phyloP scores from a whole-genome alignment of 2,888 invertebrate species.

The Panzeria rudis region DNA sequence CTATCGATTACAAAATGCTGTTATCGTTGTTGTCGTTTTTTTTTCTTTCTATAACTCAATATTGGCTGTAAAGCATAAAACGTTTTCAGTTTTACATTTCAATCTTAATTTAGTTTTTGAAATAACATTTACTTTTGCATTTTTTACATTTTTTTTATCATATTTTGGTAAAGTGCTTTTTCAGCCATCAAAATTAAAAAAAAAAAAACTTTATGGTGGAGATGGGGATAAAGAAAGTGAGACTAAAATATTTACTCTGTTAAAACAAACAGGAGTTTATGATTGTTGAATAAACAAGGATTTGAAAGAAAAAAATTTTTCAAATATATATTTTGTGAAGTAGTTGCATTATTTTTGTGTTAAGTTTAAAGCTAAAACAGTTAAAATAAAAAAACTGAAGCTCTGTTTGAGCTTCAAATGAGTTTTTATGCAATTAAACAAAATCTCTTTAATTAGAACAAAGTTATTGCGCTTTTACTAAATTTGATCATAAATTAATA shows the following conservation, averaged over 20 bases:
- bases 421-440: neutral
- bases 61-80: slow-evolving; percentile 75
- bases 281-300: slow-evolving; percentile 63
- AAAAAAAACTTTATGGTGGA: neutral
- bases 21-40: slow-evolving; percentile 41
- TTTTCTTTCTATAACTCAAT: slow-evolving; percentile 38
- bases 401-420: too few species aligned
- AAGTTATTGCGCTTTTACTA: neutral
- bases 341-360: neutral
- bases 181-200: slow-evolving; percentile 39
- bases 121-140: slow-evolving; percentile 74
- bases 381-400: neutral
- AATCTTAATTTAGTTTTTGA: slow-evolving; percentile 82
- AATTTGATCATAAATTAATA: slow-evolving; percentile 16
- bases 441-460: neutral
- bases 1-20: slow-evolving; percentile 69
- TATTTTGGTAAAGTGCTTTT: slow-evolving; percentile 58
- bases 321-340: neutral
- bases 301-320: neutral
- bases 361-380: neutral
- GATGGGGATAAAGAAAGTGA: slow-evolving; percentile 42
- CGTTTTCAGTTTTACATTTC: slow-evolving; percentile 83
- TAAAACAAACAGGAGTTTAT: slow-evolving; percentile 69
- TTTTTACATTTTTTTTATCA: slow-evolving; percentile 33
- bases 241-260: slow-evolving; percentile 65